Evolutionary conservation across 35 echinoderm and acorn worm genomes (phyloP), one percentile per base, ranked within the genome.

Genomic region (Ptychodera flava): DNA sequence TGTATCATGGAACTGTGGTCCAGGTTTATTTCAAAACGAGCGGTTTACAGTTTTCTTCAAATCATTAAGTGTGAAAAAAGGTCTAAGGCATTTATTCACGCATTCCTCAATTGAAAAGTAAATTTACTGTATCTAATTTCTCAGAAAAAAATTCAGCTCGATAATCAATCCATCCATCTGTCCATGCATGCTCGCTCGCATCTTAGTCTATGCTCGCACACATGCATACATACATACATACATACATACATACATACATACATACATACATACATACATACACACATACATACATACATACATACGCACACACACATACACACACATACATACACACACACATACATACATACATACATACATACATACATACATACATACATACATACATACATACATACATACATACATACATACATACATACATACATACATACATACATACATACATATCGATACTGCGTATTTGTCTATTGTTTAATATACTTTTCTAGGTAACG

Each of bases 241-340:
- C 45, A 64, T 64, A 64, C 45, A 64, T 64, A 64, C 45, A 64
- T 64, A 64, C 45, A 64, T 64, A 64, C 45, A 64, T 64, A 64
- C 45, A 64, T 64, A 64, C 45, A 64, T 64, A 64, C 45, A 64
- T 64, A 64, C 45, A 64, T 64, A 6, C 45, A 64, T 64, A 64
- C 45, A 64, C 22, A 64, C 45, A 64, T 64, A 64, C 45, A 64
- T 64, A 64, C 45, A 64, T 64, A 64, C 45, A 64, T 64, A 22
- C 22, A 64, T 22, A 22, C 22, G 22, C 45, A 22, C 22, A 64
- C 45, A 22, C 22, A 64, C 45, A 22, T 64, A 64, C 45, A 22
- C 22, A 64, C 45, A 22, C 22, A 64, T 64, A 64, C 45, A 64
- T 64, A 64, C 45, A 64, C 22, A 22, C 45, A 12, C 6, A 22